Evolutionary conservation across 2,888 invertebrate species (phyloP).

Genomic region (Sericinus montela): DNA sequence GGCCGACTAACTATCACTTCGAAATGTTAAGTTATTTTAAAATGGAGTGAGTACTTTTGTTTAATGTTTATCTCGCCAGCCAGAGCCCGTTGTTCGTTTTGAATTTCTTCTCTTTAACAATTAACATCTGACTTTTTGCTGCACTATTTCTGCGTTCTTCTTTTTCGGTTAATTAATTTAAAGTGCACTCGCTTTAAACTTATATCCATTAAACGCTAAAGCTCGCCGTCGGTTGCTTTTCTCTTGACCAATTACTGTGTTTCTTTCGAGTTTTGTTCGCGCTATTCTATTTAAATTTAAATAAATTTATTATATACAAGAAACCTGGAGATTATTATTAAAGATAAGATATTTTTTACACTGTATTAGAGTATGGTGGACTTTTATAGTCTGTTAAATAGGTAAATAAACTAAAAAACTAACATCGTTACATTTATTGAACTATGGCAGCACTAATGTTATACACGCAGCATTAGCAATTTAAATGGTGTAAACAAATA

Average conservation of each 20-base stretch:
- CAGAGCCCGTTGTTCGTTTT: background rate
- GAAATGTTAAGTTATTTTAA: no score
- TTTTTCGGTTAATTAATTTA: constrained; percentile 35
- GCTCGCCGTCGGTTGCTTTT: constrained; percentile 16
- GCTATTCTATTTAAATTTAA: no score
- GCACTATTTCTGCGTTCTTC: constrained; percentile 29
- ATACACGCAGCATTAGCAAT: constrained; percentile 2
- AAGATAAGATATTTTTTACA: no score
- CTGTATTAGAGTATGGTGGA: no score
- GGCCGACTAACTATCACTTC: no score
- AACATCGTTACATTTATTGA: no score
- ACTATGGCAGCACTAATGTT: constrained; percentile 9
- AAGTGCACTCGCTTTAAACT: constrained; percentile 28
- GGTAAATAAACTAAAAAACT: no score
- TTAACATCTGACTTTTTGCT: constrained; percentile 42
- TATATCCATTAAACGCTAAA: background rate
- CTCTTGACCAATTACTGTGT: constrained; percentile 14
- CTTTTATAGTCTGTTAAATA: no score
- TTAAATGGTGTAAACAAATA: constrained; percentile 9
- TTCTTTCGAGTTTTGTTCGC: background rate
- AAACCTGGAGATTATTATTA: no score
- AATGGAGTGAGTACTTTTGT: no score
- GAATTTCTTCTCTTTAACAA: constrained; percentile 22
- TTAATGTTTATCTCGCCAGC: no score
- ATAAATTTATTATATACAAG: no score